phyloP scores from a whole-genome alignment of 2,113 vertebrate species.

The Columbina picui region DNA sequence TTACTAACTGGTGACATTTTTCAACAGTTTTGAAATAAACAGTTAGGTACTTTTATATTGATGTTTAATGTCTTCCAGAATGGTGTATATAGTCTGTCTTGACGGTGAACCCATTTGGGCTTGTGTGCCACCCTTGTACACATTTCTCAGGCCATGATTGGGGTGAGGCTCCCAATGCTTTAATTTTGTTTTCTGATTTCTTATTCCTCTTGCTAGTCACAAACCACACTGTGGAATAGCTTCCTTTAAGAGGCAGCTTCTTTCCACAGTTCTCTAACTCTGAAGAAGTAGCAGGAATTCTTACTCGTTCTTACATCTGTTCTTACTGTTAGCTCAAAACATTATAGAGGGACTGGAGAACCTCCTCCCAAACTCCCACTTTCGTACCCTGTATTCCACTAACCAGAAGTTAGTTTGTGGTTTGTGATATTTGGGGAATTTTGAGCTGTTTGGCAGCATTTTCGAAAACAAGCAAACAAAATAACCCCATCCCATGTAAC shows the following conservation, averaged over 20 bases:
- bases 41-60: not conserved
- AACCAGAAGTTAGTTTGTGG: not conserved
- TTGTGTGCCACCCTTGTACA: not conserved
- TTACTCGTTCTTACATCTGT: not conserved
- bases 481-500: not conserved
- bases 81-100: not conserved
- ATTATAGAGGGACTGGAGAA: not conserved
- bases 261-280: not conserved
- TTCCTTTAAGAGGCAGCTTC: not conserved
- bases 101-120: not conserved
- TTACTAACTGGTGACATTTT: not conserved
- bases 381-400: not conserved
- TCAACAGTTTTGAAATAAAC: not conserved
- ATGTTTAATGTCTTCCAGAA: not conserved
- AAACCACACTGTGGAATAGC: not conserved
- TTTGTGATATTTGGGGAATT: not conserved
- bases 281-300: not conserved
- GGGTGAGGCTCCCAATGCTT: not conserved
- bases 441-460: not conserved
- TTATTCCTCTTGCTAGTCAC: not conserved
- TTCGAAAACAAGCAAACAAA: not conserved
- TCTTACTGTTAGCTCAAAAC: not conserved
- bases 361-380: not conserved
- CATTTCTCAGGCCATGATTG: not conserved
- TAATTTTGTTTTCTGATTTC: not conserved